Base-by-base conservation (phyloP, 2,888 invertebrate genomes). In the Lomographa bimaculata region DNA sequence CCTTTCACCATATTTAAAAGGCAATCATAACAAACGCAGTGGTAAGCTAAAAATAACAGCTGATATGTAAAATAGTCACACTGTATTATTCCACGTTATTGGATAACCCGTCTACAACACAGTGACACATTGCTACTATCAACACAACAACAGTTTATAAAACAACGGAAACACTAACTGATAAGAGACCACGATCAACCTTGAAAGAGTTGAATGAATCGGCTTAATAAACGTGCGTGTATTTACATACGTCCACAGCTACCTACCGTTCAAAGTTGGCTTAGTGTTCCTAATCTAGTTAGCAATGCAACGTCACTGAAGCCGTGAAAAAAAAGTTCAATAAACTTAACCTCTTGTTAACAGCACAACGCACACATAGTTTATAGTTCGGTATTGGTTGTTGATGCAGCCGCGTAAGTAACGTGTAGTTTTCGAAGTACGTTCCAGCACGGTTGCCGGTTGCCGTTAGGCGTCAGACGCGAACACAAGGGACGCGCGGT, bases 281-380 rank as follows among this genome's bases (percentile, higher is more conserved):
- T 82, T 70, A 80, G 61, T 72, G 68, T 77, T 71, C 71, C 72
- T 85, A 83, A 84, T 84, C 84, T 76, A 73, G 76, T 86, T 85
- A 84, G 72, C 56, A 64, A 50, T 77, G 79, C 81, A 83, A 83
- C 82, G 83, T 83, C 85, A 82, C 71, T 43, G 70, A 74, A 77
- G 76, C 75, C 74, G 71, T 67, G 74, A 67, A 73, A 80, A n/a
- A 33, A 79, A 83, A 86, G 85, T 85, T 86, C 84, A 84, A 82
- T 78, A 84, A 86, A 85, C 85, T 77, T 78, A 71, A 74, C 71
- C 71, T 69, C 61, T 55, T 46, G 35, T 46, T 32, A 37, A 48
- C 5, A 12, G 20, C 14, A 30, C 20, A 6, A 16, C n/a, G 14
- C 54, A 51, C 47, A 45, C 61, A 64, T 57, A 45, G 17, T 36